These are phyloP conservation scores for Galerucella calmariensis DNA, from an alignment of 2,888 invertebrate genomes.

Conservation along the genomic window DNA sequence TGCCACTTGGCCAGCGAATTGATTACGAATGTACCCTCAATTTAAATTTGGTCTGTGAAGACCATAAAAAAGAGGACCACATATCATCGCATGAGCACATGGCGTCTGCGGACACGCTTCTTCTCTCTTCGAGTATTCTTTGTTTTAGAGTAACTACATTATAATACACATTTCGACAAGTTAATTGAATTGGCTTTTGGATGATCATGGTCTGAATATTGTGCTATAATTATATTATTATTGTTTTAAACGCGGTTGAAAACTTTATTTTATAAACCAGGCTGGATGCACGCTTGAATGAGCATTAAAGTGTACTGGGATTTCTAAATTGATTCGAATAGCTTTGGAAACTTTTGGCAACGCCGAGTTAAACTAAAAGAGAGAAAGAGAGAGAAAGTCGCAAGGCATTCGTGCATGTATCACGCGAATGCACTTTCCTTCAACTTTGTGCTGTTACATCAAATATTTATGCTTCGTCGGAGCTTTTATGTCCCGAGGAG, in stretches of 20 bases:
- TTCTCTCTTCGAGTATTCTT: too few species aligned
- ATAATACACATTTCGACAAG: background rate
- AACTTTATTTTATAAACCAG: background rate
- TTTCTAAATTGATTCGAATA: constrained; percentile 12
- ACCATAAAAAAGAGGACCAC: too few species aligned
- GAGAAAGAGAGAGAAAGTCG: constrained; percentile 19
- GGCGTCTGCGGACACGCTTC: too few species aligned
- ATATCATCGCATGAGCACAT: too few species aligned
- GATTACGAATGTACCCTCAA: too few species aligned
- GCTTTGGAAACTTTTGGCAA: constrained; percentile 21
- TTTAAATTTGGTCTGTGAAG: too few species aligned
- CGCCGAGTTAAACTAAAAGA: background rate
- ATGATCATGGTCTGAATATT: background rate
- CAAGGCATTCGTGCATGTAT: constrained; percentile 45
- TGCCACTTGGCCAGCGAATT: too few species aligned
- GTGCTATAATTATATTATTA: background rate
- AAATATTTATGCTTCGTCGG: constrained; percentile 56
- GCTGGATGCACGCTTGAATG: background rate
- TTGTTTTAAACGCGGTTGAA: background rate
- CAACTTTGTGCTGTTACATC: constrained; percentile 52
- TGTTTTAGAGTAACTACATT: too few species aligned
- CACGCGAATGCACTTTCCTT: constrained; percentile 52
- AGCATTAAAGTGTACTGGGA: constrained; percentile 1
- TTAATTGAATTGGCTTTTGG: background rate
- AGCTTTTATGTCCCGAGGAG: constrained; percentile 51